These are phyloP conservation scores for Mus minutoides DNA, from an alignment of 2,797 vertebrate genomes.

Conservation along the genomic window DNA sequence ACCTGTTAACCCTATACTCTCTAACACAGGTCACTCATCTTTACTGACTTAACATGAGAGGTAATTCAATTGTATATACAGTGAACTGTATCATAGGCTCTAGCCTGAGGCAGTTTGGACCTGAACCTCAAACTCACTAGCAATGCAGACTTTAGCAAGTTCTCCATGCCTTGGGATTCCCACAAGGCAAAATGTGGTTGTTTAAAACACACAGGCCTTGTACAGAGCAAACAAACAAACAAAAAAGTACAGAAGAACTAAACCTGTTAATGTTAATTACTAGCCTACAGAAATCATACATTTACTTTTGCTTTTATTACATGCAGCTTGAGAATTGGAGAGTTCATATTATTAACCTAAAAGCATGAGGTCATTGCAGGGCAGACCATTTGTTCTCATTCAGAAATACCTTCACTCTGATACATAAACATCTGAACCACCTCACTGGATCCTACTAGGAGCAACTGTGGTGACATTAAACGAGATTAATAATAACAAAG, in stretches of 20 bases:
- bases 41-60: background rate
- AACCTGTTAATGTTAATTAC: background rate
- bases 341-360: background rate
- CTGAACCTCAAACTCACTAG: background rate
- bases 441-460: background rate
- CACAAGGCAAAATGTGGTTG: background rate
- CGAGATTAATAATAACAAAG: background rate
- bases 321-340: background rate
- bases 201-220: background rate
- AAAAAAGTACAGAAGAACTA: background rate
- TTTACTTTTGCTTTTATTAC: background rate
- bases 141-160: background rate
- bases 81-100: background rate
- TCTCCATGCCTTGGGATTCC: background rate
- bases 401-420: slow-evolving; percentile 20
- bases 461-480: background rate
- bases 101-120: background rate
- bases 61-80: background rate
- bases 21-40: background rate
- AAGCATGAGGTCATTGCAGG: background rate
- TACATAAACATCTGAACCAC: background rate
- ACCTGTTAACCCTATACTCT: background rate
- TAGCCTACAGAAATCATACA: background rate
- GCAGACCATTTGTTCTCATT: background rate
- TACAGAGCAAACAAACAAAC: background rate